These are phyloP conservation scores for Myrmophylax atrothorax DNA, from an alignment of 2,113 vertebrate genomes.

Conservation along the genomic window DNA sequence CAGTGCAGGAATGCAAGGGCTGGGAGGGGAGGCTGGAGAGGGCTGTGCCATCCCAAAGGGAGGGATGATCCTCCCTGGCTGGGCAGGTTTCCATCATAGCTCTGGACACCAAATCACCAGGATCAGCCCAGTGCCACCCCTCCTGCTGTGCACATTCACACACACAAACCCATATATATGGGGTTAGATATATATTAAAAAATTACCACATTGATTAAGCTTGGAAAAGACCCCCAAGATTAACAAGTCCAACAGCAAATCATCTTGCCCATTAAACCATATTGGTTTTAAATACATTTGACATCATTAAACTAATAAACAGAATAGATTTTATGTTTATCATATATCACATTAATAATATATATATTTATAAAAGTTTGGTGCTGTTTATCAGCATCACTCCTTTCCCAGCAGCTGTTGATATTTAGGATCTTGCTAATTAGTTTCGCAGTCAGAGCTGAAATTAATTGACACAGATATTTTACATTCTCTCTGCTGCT, in stretches of 20 bases:
- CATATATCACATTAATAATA: no score
- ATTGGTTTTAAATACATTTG: background rate
- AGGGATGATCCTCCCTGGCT: background rate
- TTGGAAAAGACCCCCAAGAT: background rate
- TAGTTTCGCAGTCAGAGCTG: background rate
- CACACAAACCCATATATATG: rapidly evolving
- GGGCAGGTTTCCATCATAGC: background rate
- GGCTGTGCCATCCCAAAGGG: rapidly evolving
- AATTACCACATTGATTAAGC: no score
- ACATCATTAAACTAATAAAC: background rate
- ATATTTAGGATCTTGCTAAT: background rate
- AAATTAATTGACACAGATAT: background rate
- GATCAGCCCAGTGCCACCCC: background rate
- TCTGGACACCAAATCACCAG: rapidly evolving
- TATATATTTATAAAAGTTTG: background rate
- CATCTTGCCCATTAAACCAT: background rate
- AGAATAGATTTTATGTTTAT: background rate
- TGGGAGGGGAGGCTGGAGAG: background rate
- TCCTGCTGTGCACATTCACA: rapidly evolving
- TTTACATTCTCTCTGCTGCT: background rate
- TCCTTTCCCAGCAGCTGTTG: background rate
- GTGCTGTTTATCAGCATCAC: background rate
- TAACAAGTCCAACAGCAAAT: background rate
- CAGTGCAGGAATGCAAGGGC: background rate
- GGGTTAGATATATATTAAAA: rapidly evolving